Percentiles rank a stretch among this genome's conserved stretches.
Conservation (phyloP, 2,113 vertebrate species). For the Pluvialis apricaria region DNA sequence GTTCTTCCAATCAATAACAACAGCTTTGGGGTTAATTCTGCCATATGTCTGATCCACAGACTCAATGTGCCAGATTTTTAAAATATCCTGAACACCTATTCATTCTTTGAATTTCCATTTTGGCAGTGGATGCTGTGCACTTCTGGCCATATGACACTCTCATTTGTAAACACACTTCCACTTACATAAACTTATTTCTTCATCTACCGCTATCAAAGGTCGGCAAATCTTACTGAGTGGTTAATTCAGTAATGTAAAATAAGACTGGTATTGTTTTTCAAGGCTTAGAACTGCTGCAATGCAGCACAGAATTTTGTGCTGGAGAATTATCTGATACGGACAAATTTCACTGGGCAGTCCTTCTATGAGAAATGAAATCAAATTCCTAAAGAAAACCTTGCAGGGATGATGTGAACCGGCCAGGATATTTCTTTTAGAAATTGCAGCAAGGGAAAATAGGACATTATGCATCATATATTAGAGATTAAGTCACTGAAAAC, state of each 20-base stretch:
- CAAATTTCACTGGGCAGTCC: not conserved
- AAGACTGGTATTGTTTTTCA: not conserved
- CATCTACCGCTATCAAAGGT: not conserved
- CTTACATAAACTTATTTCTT: not conserved
- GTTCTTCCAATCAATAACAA: not conserved
- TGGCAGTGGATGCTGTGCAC: not conserved
- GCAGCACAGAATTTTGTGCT: not conserved
- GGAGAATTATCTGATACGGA: not conserved
- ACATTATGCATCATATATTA: constrained; percentile 34
- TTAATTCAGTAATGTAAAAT: not conserved
- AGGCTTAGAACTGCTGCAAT: not conserved
- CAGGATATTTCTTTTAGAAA: not conserved
- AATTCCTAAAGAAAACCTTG: not conserved
- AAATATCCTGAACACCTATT: not conserved
- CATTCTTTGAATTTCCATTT: not conserved
- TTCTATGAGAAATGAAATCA: not conserved
- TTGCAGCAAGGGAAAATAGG: constrained; percentile 23
- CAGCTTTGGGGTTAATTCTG: not conserved
- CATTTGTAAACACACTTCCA: not conserved
- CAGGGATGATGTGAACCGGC: not conserved
- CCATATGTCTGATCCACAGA: not conserved
- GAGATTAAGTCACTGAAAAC: constrained; percentile 44
- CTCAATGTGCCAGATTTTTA: not conserved
- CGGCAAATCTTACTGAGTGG: not conserved
- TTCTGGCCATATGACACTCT: not conserved